Conservation (phyloP, 2,888 invertebrate genomes). For the Xestia sexstrigata region DNA sequence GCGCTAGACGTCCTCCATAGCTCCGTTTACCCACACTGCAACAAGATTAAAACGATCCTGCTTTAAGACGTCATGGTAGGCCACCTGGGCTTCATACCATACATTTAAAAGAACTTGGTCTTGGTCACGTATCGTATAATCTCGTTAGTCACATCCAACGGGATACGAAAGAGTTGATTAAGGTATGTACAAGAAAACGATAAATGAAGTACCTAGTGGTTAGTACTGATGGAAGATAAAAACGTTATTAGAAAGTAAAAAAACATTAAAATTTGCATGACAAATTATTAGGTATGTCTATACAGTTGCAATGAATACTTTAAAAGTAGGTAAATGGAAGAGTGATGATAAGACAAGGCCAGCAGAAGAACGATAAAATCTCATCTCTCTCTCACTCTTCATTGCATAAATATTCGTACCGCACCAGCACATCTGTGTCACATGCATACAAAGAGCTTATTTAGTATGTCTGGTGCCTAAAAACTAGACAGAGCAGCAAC, state of each 20-base stretch:
- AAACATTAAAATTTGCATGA: neutral
- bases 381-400: too few relatives aligned
- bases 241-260: neutral
- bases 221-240: neutral
- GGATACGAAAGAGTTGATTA: neutral
- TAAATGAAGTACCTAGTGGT: neutral
- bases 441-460: constrained; percentile 32
- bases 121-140: constrained; percentile 29
- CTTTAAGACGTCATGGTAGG: too few relatives aligned
- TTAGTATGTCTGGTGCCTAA: constrained; percentile 1
- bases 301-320: neutral
- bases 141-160: neutral
- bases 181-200: neutral
- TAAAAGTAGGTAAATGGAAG: neutral
- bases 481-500: neutral
- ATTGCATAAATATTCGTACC: neutral
- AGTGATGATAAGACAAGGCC: neutral
- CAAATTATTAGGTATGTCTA: neutral
- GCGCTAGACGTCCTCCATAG: too few relatives aligned
- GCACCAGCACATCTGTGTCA: neutral
- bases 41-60: too few relatives aligned
- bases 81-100: too few relatives aligned
- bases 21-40: too few relatives aligned
- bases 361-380: neutral
- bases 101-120: constrained; percentile 1